Evolutionary conservation across 2,888 invertebrate species (phyloP), one percentile per base, ranked within the genome.

Genomic region (Melitaea athalia): DNA sequence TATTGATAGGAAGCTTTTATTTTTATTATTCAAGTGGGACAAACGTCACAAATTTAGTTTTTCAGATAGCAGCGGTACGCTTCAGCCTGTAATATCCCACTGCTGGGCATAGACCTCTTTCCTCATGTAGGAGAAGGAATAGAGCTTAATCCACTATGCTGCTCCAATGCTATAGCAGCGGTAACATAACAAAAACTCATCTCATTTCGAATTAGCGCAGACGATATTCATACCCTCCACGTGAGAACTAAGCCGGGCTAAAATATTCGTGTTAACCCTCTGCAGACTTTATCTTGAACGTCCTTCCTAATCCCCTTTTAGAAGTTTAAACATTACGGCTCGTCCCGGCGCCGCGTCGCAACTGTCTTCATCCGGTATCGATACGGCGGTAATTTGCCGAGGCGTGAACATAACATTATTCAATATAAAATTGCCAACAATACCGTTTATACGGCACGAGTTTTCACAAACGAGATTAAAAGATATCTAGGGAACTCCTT

Each of bases 331-430:
- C 38, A 42, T 57, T 57, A 55, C 31, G 42, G 10, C 42, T 42
- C 57, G 15, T 57, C 31, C 31, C 15, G 38, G 52, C 24, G 38
- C 45, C 59, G 31, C 42, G 68, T 60, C 38, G 38, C 42, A 63
- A 63, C 59, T 63, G 63, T 69, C 53, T 69, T 60, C 69, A 67
- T 62, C 17, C 59, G 63, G 53, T 15, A 66, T 52, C 53, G 69
- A 66, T 52, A 53, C 24, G 38, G 33, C 52, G 59, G 62, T 62
- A 62, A 69, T 65, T 67, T 60, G 59, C 59, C 15, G 53, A 60
- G 66, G 63, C 63, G 63, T 63, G 59, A 63, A 67, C 47, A 60
- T 49, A 66, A 63, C 63, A 69, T 63, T 67, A 67, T 59, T 69
- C 66, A 71, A 69, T 68, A 69, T 67, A 64, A 50, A 60, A 67